Evolutionary conservation across 2,888 invertebrate species (phyloP).

Genomic region (Anaspis maculata): DNA sequence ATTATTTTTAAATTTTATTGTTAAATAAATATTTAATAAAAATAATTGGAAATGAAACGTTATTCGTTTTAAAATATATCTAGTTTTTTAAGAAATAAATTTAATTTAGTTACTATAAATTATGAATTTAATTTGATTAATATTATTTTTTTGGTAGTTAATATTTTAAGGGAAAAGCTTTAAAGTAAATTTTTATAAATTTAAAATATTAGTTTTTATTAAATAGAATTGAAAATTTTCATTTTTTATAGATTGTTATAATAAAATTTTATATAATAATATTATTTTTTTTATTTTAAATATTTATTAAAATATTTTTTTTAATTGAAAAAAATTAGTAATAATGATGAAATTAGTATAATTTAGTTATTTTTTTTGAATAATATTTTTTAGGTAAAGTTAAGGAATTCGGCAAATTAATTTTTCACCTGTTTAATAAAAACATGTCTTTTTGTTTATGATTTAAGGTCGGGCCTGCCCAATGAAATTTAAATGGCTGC

Average conservation of each 20-base stretch:
- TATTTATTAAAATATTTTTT: slow-evolving; percentile 40
- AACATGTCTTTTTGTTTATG: slow-evolving; percentile 60
- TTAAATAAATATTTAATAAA: slow-evolving; percentile 54
- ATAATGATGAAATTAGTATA: slow-evolving; percentile 57
- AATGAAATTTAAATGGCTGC: slow-evolving; percentile 70
- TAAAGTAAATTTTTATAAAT: slow-evolving; percentile 9
- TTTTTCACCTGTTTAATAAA: slow-evolving; percentile 69
- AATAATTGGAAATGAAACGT: slow-evolving; percentile 53
- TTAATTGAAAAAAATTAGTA: slow-evolving; percentile 40
- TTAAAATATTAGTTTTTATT: too few relatives aligned
- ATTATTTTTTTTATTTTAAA: slow-evolving; percentile 39
- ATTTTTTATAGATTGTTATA: slow-evolving; percentile 43
- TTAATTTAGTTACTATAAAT: slow-evolving; percentile 8
- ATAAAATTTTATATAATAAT: slow-evolving; percentile 46
- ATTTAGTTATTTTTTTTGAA: slow-evolving; percentile 15
- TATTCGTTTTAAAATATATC: slow-evolving; percentile 60
- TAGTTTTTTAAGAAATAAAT: slow-evolving; percentile 48
- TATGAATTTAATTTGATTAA: slow-evolving; percentile 5
- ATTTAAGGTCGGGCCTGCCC: slow-evolving; percentile 66
- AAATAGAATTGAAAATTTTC: slow-evolving; percentile 49
- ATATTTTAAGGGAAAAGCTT: slow-evolving; percentile 17
- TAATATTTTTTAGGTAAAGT: slow-evolving; percentile 22
- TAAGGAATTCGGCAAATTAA: slow-evolving; percentile 55
- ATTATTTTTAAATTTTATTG: slow-evolving; percentile 50
- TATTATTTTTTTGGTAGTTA: slow-evolving; percentile 3